phyloP scores from a whole-genome alignment of 2,113 vertebrate genomes.

The Tetrax tetrax region DNA sequence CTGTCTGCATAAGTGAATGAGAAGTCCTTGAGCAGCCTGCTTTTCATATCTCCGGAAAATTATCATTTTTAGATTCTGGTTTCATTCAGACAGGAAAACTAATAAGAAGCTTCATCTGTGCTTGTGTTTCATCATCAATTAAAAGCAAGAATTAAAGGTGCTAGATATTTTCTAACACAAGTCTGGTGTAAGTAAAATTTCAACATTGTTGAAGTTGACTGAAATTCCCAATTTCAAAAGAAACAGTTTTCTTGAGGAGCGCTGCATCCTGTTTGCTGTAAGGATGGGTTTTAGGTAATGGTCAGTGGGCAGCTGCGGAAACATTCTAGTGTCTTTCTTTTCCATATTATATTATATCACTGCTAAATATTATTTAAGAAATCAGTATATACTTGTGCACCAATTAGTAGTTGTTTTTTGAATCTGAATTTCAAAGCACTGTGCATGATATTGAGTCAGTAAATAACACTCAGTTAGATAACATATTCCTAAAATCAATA shows the following conservation, averaged over 20 bases:
- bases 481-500: background rate
- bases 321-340: background rate
- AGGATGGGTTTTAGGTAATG: background rate
- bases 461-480: background rate
- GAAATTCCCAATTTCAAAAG: background rate
- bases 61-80: background rate
- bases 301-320: background rate
- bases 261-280: background rate
- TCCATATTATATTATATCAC: background rate
- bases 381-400: background rate
- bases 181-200: background rate
- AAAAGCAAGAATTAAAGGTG: background rate
- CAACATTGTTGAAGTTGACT: background rate
- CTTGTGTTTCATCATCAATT: background rate
- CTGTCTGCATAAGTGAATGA: constrained; percentile 5
- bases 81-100: background rate
- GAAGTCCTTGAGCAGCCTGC: background rate
- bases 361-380: background rate
- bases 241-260: background rate
- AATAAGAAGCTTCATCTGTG: background rate
- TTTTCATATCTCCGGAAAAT: background rate
- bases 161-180: background rate
- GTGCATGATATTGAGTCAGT: background rate
- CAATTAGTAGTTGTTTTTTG: background rate
- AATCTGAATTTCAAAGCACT: background rate